Conservation (phyloP, 2,797 vertebrate species). For the Paratrypauchen microcephalus region DNA sequence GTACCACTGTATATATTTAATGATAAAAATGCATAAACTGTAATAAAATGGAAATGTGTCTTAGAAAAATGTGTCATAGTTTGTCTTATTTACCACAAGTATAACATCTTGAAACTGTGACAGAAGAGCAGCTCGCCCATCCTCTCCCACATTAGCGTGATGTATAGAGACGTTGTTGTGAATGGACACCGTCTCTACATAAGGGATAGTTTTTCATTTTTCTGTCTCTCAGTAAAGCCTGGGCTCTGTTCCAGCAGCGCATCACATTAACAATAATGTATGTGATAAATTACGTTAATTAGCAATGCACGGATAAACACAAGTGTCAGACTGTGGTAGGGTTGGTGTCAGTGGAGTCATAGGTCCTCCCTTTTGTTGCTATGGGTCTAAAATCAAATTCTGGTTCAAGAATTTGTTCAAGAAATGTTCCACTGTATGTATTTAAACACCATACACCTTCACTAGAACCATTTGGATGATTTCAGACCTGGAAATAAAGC, state of each 20-base stretch:
- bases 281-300: slow-evolving; percentile 2
- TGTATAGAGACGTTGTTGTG: neutral
- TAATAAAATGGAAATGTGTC: no score
- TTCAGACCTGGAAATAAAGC: no score
- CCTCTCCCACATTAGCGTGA: neutral
- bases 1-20: no score
- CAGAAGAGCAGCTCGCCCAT: neutral
- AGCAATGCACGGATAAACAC: neutral
- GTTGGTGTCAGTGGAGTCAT: neutral
- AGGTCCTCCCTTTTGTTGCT: neutral
- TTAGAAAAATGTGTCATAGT: no score
- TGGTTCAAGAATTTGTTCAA: neutral
- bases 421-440: neutral
- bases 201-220: neutral
- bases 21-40: no score
- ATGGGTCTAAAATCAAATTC: neutral
- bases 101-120: neutral
- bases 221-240: neutral
- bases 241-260: neutral
- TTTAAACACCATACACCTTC: no score
- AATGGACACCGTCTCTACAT: neutral
- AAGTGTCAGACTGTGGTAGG: neutral
- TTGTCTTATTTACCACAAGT: no score
- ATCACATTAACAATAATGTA: slow-evolving; percentile 4
- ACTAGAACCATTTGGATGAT: no score